Conservation (phyloP, 2,888 invertebrate genomes). For the Phytoseiulus persimilis region DNA sequence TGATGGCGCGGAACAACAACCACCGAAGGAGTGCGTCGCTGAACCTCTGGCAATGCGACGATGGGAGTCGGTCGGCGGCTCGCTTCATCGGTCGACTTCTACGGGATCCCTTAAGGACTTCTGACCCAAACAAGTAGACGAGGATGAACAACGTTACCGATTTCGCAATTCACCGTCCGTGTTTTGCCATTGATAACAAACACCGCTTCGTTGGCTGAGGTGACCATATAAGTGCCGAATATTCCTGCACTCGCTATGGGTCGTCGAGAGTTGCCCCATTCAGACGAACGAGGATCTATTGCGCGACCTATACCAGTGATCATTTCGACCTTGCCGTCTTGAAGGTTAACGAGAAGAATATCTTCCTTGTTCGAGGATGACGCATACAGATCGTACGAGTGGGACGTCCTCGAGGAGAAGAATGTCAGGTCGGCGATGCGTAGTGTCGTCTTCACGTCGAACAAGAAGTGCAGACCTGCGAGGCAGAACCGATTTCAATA, state of each 20-base stretch:
- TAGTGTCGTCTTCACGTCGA: conserved; percentile 66
- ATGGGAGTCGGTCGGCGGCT: background rate
- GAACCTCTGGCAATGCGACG: background rate
- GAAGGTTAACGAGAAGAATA: conserved; percentile 62
- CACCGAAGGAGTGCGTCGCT: background rate
- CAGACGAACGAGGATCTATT: conserved; percentile 55
- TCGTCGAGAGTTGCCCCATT: conserved; percentile 60
- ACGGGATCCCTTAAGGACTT: conserved; percentile 45
- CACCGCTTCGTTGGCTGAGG: conserved; percentile 62
- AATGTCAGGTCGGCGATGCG: conserved; percentile 65
- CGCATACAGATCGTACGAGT: conserved; percentile 66
- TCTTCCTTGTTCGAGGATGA: conserved; percentile 64
- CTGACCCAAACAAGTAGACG: conserved; percentile 61
- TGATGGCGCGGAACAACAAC: background rate
- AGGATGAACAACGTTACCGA: conserved; percentile 61
- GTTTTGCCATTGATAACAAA: conserved; percentile 65
- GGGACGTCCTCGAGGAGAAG: conserved; percentile 63
- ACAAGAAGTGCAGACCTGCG: conserved; percentile 60
- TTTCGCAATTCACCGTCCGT: conserved; percentile 66
- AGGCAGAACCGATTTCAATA: conserved; percentile 41
- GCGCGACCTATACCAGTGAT: conserved; percentile 62
- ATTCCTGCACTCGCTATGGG: conserved; percentile 56
- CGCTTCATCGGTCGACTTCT: background rate
- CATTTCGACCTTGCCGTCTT: conserved; percentile 67
- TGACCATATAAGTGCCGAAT: conserved; percentile 65